phyloP scores from a whole-genome alignment of 1,140 invertebrate genomes.

The Papilio aristodemus region DNA sequence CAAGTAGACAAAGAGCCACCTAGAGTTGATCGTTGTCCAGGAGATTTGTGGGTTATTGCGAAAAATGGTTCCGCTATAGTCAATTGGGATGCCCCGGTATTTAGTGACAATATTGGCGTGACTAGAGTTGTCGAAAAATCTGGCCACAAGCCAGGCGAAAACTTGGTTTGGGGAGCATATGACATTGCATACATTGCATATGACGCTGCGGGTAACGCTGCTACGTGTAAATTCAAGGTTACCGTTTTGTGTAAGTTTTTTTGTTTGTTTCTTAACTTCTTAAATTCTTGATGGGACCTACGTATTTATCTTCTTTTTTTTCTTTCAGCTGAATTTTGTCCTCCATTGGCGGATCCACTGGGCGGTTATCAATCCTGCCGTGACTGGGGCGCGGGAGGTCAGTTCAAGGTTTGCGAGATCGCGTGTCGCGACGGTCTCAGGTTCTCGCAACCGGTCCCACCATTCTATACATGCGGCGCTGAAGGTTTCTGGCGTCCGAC shows the following conservation, averaged over 20 bases:
- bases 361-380: conserved; percentile 95
- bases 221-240: conserved; percentile 95
- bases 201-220: conserved; percentile 94
- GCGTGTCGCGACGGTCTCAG: conserved; percentile 91
- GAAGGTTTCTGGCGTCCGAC: conserved; percentile 98
- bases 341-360: conserved; percentile 90
- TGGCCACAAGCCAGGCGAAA: conserved; percentile 94
- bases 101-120: conserved; percentile 93
- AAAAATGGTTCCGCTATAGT: conserved; percentile 95
- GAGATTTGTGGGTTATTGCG: conserved; percentile 96
- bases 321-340: conserved; percentile 97
- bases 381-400: conserved; percentile 97
- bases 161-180: conserved; percentile 95
- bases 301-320: conserved; percentile 34
- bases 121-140: conserved; percentile 90
- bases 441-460: conserved; percentile 94
- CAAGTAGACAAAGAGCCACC: conserved; percentile 93
- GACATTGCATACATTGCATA: conserved; percentile 96
- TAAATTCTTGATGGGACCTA: too few relatives aligned
- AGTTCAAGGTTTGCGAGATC: conserved; percentile 96
- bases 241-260: conserved; percentile 90
- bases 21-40: conserved; percentile 93
- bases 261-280: conserved; percentile 17
- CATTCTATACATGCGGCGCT: conserved; percentile 97
- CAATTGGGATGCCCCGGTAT: conserved; percentile 96